phyloP scores from a whole-genome alignment of 1,140 invertebrate genomes.

The Tribolium castaneum region DNA sequence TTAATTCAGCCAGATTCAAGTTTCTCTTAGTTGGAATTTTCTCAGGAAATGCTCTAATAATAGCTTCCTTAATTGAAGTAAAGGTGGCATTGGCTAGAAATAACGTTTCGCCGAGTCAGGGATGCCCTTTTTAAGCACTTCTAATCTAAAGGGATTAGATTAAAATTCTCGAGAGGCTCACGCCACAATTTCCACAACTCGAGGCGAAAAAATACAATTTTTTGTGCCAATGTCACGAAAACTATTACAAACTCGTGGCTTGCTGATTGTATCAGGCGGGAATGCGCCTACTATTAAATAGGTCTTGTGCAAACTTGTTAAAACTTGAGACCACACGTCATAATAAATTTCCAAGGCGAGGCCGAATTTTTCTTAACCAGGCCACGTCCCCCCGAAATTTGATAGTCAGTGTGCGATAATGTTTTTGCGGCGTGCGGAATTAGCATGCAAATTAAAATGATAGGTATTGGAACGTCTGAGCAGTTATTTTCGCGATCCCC shows the following conservation, averaged over 20 bases:
- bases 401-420: slow-evolving; percentile 19
- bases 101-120: slow-evolving; percentile 1
- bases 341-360: neutral
- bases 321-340: neutral
- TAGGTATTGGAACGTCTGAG: slow-evolving; percentile 28
- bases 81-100: slow-evolving; percentile 18
- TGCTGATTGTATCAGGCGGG: no score
- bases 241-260: no score
- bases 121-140: slow-evolving; percentile 4
- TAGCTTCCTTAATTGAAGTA: slow-evolving; percentile 34
- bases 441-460: slow-evolving; percentile 36
- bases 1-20: slow-evolving; percentile 31
- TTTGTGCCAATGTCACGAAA: no score
- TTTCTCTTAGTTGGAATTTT: slow-evolving; percentile 20
- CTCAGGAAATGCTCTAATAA: slow-evolving; percentile 19
- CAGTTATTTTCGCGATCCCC: slow-evolving; percentile 29
- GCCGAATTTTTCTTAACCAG: neutral
- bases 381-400: neutral
- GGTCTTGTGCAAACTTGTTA: neutral
- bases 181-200: neutral
- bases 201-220: neutral
- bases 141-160: slow-evolving; percentile 18
- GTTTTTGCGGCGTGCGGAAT: slow-evolving; percentile 19
- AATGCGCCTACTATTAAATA: no score
- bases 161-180: neutral